These are phyloP conservation scores for Orius laevigatus DNA, from an alignment of 1,140 invertebrate genomes.

Conservation along the genomic window DNA sequence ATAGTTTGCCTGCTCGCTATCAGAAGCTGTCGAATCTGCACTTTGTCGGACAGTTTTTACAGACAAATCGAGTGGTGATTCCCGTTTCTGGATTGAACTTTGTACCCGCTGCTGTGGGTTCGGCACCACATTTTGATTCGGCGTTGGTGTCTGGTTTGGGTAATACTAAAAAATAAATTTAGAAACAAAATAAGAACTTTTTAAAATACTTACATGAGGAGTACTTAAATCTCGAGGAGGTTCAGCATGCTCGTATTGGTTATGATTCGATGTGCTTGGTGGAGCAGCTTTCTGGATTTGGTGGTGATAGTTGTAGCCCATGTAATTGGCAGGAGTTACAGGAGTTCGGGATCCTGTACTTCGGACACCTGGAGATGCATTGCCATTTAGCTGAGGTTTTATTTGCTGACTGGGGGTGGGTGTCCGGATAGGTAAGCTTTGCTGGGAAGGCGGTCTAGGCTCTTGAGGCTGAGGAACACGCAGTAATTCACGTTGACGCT, in stretches of 20 bases:
- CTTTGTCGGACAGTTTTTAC: slow-evolving; percentile 72
- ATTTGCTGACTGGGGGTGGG: not conserved
- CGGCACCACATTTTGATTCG: not conserved
- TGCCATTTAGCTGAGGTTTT: not conserved
- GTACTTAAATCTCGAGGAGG: slow-evolving; percentile 1
- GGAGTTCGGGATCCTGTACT: not conserved
- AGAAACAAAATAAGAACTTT: not conserved
- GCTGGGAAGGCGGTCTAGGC: not conserved
- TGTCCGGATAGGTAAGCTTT: not conserved
- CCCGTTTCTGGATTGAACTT: slow-evolving; percentile 31
- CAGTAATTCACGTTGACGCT: slow-evolving; percentile 19
- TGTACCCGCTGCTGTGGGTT: slow-evolving; percentile 6
- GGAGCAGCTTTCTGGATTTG: not conserved
- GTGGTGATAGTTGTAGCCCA: not conserved
- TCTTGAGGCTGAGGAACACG: slow-evolving; percentile 10
- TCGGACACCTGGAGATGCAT: not conserved
- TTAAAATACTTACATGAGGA: not conserved
- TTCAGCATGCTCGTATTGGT: slow-evolving; percentile 2
- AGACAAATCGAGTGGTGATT: slow-evolving; percentile 66
- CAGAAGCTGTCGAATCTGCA: slow-evolving; percentile 61
- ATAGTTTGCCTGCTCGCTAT: slow-evolving; percentile 23
- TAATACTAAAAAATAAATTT: slow-evolving; percentile 6
- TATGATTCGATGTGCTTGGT: not conserved
- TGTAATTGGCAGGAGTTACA: not conserved
- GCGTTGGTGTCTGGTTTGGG: slow-evolving; percentile 1